Evolutionary conservation across 2,888 invertebrate species (phyloP).

Genomic region (Eurytoma californica): DNA sequence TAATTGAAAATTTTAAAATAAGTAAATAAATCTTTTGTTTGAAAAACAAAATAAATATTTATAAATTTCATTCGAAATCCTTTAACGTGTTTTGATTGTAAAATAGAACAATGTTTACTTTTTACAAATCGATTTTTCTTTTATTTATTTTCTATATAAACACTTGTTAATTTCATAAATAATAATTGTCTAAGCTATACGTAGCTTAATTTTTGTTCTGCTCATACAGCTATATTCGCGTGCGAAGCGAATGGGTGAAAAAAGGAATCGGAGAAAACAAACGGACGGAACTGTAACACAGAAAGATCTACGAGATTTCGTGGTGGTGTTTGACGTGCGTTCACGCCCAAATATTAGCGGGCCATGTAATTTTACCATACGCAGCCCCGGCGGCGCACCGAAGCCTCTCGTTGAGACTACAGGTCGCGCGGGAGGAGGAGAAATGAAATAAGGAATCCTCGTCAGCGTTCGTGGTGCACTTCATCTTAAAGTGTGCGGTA

Average conservation of each 20-base stretch:
- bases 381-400: not conserved
- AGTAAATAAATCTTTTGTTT: too few species aligned
- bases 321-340: slow-evolving; percentile 49
- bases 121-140: too few species aligned
- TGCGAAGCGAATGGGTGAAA: not conserved
- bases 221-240: not conserved
- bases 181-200: not conserved
- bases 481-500: too few species aligned
- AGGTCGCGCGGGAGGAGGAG: not conserved
- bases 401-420: not conserved
- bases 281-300: not conserved
- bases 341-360: slow-evolving; percentile 58
- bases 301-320: slow-evolving; percentile 44
- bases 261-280: slow-evolving; percentile 15
- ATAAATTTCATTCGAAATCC: too few species aligned
- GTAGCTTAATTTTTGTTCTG: not conserved
- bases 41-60: too few species aligned
- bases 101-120: too few species aligned
- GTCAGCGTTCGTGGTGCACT: not conserved
- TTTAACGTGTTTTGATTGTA: too few species aligned
- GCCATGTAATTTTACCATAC: slow-evolving; percentile 68
- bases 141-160: too few species aligned
- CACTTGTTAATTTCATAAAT: too few species aligned
- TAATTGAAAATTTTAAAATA: too few species aligned
- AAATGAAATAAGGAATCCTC: not conserved